These are phyloP conservation scores for Eledona agricola DNA, from an alignment of 2,888 invertebrate genomes.

Conservation along the genomic window DNA sequence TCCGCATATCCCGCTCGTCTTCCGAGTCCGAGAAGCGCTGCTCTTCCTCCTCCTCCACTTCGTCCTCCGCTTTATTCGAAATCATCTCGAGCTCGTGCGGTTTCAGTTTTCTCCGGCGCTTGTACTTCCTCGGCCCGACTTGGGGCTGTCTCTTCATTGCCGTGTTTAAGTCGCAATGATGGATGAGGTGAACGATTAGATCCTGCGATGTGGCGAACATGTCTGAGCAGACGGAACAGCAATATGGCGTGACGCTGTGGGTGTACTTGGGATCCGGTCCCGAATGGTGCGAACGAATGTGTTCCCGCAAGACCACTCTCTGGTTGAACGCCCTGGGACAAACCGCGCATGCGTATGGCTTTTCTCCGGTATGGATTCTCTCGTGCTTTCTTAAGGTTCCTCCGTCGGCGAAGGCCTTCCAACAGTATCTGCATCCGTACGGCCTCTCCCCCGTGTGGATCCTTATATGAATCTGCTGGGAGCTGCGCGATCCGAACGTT, in stretches of 20 bases:
- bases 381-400: slow-evolving; percentile 87
- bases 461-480: slow-evolving; percentile 85
- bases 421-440: slow-evolving; percentile 85
- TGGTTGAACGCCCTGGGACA: slow-evolving; percentile 89
- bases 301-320: slow-evolving; percentile 83
- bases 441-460: slow-evolving; percentile 84
- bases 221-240: slow-evolving; percentile 80
- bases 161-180: slow-evolving; percentile 87
- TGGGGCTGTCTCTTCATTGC: slow-evolving; percentile 82
- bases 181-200: slow-evolving; percentile 82
- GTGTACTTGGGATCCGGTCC: slow-evolving; percentile 78
- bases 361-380: slow-evolving; percentile 80
- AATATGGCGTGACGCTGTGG: slow-evolving; percentile 71
- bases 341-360: slow-evolving; percentile 87
- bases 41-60: slow-evolving; percentile 54
- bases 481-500: slow-evolving; percentile 85
- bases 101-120: slow-evolving; percentile 79
- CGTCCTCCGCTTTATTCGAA: slow-evolving; percentile 48
- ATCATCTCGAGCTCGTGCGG: slow-evolving; percentile 68
- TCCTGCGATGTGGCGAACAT: slow-evolving; percentile 77
- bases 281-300: slow-evolving; percentile 86
- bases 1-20: slow-evolving; percentile 52
- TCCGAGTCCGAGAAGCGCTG: slow-evolving; percentile 52
- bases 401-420: slow-evolving; percentile 90
- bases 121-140: slow-evolving; percentile 78